Evolutionary conservation across 1,140 invertebrate species (phyloP).

Genomic region (Ladona fulva): DNA sequence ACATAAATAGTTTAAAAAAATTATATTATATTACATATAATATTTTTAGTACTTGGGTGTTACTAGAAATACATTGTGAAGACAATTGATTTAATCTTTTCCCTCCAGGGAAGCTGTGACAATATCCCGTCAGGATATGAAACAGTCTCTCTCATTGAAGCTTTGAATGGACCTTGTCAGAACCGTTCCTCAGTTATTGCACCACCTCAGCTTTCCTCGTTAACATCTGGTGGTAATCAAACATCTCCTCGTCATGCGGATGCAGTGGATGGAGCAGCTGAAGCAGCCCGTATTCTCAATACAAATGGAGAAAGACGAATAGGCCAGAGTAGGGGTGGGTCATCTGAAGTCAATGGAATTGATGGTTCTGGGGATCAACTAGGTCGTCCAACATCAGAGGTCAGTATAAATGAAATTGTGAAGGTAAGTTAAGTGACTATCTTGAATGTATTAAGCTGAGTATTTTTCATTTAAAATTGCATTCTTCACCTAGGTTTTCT

Average conservation of each 20-base stretch:
- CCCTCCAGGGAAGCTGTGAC: conserved; percentile 44
- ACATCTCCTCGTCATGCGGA: background rate
- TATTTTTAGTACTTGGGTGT: too few species aligned
- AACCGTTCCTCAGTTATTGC: conserved; percentile 45
- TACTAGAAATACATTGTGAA: too few species aligned
- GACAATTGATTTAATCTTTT: background rate
- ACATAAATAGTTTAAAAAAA: too few species aligned
- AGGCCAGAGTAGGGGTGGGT: background rate
- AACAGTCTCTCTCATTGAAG: conserved; percentile 92
- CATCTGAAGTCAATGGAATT: background rate
- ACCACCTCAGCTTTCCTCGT: conserved; percentile 35
- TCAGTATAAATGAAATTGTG: background rate
- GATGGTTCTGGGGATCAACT: background rate
- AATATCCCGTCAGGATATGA: conserved; percentile 90
- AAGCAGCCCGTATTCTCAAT: background rate
- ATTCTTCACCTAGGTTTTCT: too few species aligned
- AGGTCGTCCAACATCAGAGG: background rate
- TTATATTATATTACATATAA: too few species aligned
- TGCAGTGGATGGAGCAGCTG: background rate
- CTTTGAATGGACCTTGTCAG: conserved; percentile 85
- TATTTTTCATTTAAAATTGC: too few species aligned
- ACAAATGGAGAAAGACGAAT: background rate
- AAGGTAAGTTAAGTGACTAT: too few species aligned
- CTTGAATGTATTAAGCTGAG: too few species aligned
- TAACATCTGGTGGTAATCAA: conserved; percentile 29